These are phyloP conservation scores for Chaetorhynchus papuensis DNA, from an alignment of 2,113 vertebrate species.

Conservation along the genomic window DNA sequence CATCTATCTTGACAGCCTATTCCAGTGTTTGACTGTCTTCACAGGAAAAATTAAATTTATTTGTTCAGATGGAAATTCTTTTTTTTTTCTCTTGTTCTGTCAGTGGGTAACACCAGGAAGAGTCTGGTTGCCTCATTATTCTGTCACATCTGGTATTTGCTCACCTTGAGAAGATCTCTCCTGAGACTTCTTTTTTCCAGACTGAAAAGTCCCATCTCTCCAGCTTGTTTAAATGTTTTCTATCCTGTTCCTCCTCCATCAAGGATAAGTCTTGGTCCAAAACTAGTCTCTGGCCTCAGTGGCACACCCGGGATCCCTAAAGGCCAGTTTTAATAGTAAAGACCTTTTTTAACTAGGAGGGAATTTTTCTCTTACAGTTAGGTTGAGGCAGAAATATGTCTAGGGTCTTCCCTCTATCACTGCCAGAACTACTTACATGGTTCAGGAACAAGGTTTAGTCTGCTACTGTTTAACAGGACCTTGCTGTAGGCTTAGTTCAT, in stretches of 20 bases:
- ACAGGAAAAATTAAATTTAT: neutral
- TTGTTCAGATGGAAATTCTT: neutral
- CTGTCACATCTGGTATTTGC: neutral
- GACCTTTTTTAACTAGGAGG: neutral
- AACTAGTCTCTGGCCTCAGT: neutral
- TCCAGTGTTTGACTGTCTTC: neutral
- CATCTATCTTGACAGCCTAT: neutral
- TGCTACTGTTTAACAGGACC: neutral
- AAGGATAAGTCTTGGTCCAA: neutral
- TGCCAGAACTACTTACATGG: neutral
- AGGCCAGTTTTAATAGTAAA: neutral
- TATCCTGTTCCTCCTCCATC: neutral
- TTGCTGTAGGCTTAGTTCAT: neutral
- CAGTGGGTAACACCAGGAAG: neutral
- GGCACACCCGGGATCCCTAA: neutral
- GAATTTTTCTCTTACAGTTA: neutral
- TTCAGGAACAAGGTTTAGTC: neutral
- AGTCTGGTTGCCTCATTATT: neutral
- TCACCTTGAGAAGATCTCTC: neutral
- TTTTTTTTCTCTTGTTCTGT: neutral
- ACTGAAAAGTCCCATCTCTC: neutral
- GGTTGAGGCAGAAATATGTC: neutral
- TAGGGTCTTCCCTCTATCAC: neutral
- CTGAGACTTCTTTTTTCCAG: neutral
- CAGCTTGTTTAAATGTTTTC: neutral